Evolutionary conservation across 2,888 invertebrate species (phyloP), one percentile per base, ranked within the genome.

Genomic region (Stenoptilia bipunctidactyla): DNA sequence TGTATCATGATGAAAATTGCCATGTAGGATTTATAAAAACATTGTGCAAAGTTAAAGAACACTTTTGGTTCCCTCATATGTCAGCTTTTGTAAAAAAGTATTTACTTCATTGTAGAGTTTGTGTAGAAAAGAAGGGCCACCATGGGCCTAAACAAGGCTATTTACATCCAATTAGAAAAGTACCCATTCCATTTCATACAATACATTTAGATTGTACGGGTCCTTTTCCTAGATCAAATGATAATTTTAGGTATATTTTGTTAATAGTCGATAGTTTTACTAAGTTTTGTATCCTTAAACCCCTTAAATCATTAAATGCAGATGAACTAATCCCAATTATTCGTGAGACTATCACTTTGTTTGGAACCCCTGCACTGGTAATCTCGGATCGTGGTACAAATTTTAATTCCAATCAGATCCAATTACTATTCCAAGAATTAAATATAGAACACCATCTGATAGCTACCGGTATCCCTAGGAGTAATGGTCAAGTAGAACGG

Each of bases 161-260:
- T 1, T 15, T 52, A 8, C 46, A 49, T 33, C 45, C 49, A 1
- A 48, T 49, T 1, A n/a, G 44, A 1, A 52, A 52, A 40, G n/a
- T n/a, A n/a, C 12, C 49, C 8, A 10, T 56, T 0, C 58, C 56
- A 0, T 55, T 56, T 27, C 53, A 55, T 10, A 56, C 53, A 0
- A 2, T 58, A 0, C 58, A 58, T 39, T 36, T 56, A 12, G 55
- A 58, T 34, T 55, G 54, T 30, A 53, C 53, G 1, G 56, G 58
- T 0, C 55, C 58, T 1, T 58, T 58, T 38, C 0, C 33, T 1
- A 1, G 1, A 33, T 15, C 51, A 0, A 10, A 5, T 10, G 52
- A 49, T 4, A 52, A 53, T 0, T 53, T 42, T 39, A 55, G 49
- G 27, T 27, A 56, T 40, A 38, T 59, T 0, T 36, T 59, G 1